A percentile compares a stretch with the other conserved stretches of the same genome.
Evolutionary conservation across 1,140 invertebrate genomes (phyloP).

Genomic region (Drosophila malerkotliana): DNA sequence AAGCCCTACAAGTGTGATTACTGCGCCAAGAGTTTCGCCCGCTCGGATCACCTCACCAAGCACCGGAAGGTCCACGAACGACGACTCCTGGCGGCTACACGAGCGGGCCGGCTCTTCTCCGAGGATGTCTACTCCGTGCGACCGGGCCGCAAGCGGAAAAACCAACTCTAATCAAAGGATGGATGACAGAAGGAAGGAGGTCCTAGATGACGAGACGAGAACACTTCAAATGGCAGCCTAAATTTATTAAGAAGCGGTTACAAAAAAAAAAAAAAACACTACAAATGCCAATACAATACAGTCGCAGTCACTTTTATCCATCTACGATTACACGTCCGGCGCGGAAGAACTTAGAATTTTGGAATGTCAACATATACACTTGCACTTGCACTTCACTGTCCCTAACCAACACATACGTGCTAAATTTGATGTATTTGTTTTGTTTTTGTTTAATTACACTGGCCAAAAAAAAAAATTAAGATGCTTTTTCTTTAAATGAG

Average conservation of each 20-base stretch:
- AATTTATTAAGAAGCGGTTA: too few species aligned
- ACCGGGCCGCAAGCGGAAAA: conserved; percentile 80
- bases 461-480: neutral
- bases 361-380: too few species aligned
- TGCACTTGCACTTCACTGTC: too few species aligned
- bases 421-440: neutral
- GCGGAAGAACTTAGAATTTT: too few species aligned
- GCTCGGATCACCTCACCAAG: conserved; percentile 95
- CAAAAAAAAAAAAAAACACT: too few species aligned
- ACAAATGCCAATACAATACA: too few species aligned
- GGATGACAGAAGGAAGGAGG: neutral
- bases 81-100: conserved; percentile 84
- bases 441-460: neutral
- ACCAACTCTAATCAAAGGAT: conserved; percentile 52
- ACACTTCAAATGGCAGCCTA: too few species aligned
- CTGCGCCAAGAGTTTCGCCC: conserved; percentile 93
- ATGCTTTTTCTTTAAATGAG: neutral
- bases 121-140: conserved; percentile 69
- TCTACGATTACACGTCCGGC: too few species aligned
- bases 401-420: neutral
- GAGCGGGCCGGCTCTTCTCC: conserved; percentile 61
- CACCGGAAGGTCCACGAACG: conserved; percentile 93
- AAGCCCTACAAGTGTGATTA: conserved; percentile 94
- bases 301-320: too few species aligned
- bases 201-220: too few species aligned